Evolutionary conservation across 1,140 invertebrate species (phyloP).

Genomic region (Tetramorium parvispinum): DNA sequence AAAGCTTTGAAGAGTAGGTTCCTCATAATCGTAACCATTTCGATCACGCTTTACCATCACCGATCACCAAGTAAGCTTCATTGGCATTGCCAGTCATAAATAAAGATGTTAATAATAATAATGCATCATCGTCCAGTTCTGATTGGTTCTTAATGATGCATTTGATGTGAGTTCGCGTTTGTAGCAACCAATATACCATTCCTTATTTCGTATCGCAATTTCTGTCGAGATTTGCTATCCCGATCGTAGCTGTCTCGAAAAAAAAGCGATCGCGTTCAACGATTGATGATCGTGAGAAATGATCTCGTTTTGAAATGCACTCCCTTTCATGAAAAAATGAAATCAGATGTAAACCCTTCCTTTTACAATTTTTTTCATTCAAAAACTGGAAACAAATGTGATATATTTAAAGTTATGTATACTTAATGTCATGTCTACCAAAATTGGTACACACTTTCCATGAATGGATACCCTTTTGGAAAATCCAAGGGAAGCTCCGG

Average conservation of each 20-base stretch:
- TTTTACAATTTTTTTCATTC: neutral
- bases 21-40: neutral
- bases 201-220: slow-evolving; percentile 3
- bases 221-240: neutral
- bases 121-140: slow-evolving; percentile 72
- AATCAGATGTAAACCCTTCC: neutral
- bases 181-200: slow-evolving; percentile 8
- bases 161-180: slow-evolving; percentile 12
- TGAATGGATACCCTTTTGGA: neutral
- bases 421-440: neutral
- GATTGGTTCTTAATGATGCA: slow-evolving; percentile 69
- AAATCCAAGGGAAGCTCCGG: slow-evolving; percentile 1
- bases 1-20: slow-evolving; percentile 21
- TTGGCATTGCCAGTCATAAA: neutral
- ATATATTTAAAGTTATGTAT: neutral
- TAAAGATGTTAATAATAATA: slow-evolving; percentile 64
- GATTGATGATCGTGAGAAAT: neutral
- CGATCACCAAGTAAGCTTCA: slow-evolving; percentile 60
- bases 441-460: neutral
- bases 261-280: neutral
- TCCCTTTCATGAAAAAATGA: neutral
- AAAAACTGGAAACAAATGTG: neutral
- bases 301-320: neutral
- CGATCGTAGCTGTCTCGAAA: neutral
- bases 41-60: slow-evolving; percentile 30